Percentiles rank a stretch among this genome's conserved stretches.
phyloP scores from a whole-genome alignment of 1,140 invertebrate genomes.

The Drosophila funebris region DNA sequence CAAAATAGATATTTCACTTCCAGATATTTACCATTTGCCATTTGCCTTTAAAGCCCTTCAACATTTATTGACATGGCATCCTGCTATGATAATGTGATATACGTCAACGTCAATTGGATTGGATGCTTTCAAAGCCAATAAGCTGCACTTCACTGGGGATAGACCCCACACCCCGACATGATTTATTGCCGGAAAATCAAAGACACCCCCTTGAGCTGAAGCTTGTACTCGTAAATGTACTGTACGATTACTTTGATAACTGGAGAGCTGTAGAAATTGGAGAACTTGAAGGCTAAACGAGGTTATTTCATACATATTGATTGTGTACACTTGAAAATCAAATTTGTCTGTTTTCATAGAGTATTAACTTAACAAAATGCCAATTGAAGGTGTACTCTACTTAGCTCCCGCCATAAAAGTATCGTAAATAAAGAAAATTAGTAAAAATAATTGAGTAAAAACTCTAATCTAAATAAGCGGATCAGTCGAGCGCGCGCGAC shows the following conservation, averaged over 20 bases:
- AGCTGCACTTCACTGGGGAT: constrained; percentile 71
- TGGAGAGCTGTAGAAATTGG: constrained; percentile 36
- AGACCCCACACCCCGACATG: constrained; percentile 60
- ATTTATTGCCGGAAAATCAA: constrained; percentile 78
- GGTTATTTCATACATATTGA: constrained; percentile 54
- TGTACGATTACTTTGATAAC: constrained; percentile 46
- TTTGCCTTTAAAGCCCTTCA: constrained; percentile 62
- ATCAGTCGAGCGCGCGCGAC: too few relatives aligned
- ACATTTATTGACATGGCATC: constrained; percentile 74
- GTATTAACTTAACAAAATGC: neutral
- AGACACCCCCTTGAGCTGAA: constrained; percentile 63
- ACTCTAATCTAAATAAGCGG: too few relatives aligned
- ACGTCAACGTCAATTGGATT: constrained; percentile 78
- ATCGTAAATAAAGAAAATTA: neutral
- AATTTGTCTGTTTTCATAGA: constrained; percentile 13
- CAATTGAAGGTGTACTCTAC: neutral
- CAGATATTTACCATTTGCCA: neutral
- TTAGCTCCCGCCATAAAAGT: neutral
- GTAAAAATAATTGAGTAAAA: neutral
- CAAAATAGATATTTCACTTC: constrained; percentile 17
- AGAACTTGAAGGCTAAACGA: constrained; percentile 34
- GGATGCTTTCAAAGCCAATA: constrained; percentile 76
- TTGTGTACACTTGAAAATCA: constrained; percentile 19
- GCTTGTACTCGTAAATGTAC: constrained; percentile 30
- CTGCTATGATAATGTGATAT: constrained; percentile 80